These are phyloP conservation scores for Etheostoma spectabile DNA, from an alignment of 2,113 vertebrate genomes.

Conservation along the genomic window DNA sequence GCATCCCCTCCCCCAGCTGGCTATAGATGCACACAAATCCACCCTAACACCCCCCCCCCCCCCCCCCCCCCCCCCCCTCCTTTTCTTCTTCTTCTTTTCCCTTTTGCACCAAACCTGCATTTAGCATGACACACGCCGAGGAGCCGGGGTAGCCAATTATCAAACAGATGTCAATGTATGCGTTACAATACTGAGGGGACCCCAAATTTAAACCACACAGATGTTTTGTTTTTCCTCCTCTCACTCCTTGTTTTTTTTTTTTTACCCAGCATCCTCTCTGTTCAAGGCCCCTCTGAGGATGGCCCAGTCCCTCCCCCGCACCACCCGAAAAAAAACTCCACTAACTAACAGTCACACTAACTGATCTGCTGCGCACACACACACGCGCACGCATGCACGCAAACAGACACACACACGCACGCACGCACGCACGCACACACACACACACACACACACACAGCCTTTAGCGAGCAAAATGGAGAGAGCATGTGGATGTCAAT, in stretches of 20 bases:
- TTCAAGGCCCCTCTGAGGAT: slow-evolving; percentile 71
- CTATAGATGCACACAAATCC: no score
- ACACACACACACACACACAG: slow-evolving; percentile 12
- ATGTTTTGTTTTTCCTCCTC: slow-evolving; percentile 79
- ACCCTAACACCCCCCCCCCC: no score
- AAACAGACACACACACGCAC: slow-evolving; percentile 16
- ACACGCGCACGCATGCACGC: no score
- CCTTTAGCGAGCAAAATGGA: slow-evolving; percentile 69
- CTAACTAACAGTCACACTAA: slow-evolving; percentile 37
- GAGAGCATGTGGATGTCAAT: slow-evolving; percentile 79
- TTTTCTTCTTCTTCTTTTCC: no score
- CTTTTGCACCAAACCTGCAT: slow-evolving; percentile 81
- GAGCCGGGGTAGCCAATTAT: slow-evolving; percentile 84
- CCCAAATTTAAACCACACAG: slow-evolving; percentile 85
- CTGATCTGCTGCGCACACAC: slow-evolving; percentile 3
- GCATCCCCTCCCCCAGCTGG: slow-evolving; percentile 50
- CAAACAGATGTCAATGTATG: slow-evolving; percentile 87
- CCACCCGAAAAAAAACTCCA: slow-evolving; percentile 37
- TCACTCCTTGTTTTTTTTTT: slow-evolving; percentile 32
- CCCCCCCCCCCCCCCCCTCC: no score
- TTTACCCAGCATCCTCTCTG: slow-evolving; percentile 67
- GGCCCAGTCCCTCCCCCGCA: slow-evolving; percentile 49
- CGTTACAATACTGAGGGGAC: slow-evolving; percentile 84
- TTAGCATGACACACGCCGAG: slow-evolving; percentile 80
- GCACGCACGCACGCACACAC: slow-evolving; percentile 25